Evolutionary conservation across 2,797 vertebrate genomes (phyloP).

Genomic region (Syndactyla subalaris): DNA sequence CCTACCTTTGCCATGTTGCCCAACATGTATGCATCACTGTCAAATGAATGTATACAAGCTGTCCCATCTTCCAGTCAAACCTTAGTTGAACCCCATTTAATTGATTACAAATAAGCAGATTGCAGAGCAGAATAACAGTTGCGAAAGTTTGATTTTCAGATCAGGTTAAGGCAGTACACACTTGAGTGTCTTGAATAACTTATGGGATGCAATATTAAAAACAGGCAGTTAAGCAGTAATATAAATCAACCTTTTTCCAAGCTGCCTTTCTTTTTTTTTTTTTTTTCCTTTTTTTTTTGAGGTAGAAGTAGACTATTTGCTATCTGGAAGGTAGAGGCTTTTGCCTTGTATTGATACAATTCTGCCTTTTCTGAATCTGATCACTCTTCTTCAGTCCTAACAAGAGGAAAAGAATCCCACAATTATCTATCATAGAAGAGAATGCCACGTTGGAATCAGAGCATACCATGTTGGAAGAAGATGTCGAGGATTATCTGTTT

Average conservation of each 20-base stretch:
- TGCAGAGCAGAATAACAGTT: not conserved
- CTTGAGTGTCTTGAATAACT: not conserved
- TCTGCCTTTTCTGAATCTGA: not conserved
- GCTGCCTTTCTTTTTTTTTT: not conserved
- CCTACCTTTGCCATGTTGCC: not conserved
- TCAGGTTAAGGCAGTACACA: not conserved
- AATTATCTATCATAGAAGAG: not conserved
- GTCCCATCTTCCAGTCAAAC: not conserved
- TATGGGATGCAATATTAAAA: not conserved
- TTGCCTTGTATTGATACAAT: not conserved
- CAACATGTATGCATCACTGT: not conserved
- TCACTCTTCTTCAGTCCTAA: not conserved
- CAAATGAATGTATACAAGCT: not conserved
- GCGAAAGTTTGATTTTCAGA: not conserved
- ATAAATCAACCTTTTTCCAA: not conserved
- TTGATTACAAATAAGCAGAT: not conserved
- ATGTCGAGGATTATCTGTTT: not conserved
- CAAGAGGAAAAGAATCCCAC: fast-evolving
- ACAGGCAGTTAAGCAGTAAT: not conserved
- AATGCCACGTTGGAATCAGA: not conserved
- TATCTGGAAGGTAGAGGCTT: not conserved
- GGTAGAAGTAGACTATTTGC: not conserved
- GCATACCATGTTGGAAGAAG: not conserved
- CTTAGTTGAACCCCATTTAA: not conserved
- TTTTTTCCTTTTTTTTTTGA: not conserved